Evolutionary conservation across 1,140 invertebrate species (phyloP), one percentile per base, ranked within the genome.

Genomic region (Melipona quadrifasciata): DNA sequence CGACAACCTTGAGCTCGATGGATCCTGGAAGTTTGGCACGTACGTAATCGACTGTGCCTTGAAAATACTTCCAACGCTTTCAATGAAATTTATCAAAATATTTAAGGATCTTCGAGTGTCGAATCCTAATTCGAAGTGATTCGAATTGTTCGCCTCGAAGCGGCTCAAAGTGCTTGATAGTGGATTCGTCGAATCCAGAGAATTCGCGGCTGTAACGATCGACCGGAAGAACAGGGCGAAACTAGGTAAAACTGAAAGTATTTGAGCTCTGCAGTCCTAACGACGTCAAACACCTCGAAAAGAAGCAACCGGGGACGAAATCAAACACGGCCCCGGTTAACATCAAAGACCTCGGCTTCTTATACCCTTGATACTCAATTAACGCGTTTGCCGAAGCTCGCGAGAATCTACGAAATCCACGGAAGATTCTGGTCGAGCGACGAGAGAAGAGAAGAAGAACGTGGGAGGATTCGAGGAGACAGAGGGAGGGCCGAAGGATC

Each of bases 371-470:
- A 84, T 71, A 61, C 76, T 67, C 67, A 84, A 84, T 84, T 84
- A 84, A 84, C 67, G 67, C 75, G 82, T 84, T 84, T 84, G 55
- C 75, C 67, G 31, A 79, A 79, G 67, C 27, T 70, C 82, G 65
- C 34, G 65, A 24, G 53, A 71, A 79, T 71, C 75, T 61, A 55
- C 55, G 67, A 79, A 72, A 79, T 79, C 34, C 21, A 57, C 67
- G 82, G 27, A 78, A 71, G 55, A n/a, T 21, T n/a, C 17, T 27
- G 27, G 16, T 27, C 16, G 21, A 5, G 14, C 8, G 73, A 47
- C 39, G 27, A 19, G n/a, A 34, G n/a, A 21, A 47, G 51, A 21
- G 27, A 31, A 12, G 11, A n/a, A 5, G 39, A 65, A 51, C 10
- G 61, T n/a, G n/a, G n/a, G n/a, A n/a, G n/a, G n/a, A n/a, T 75